Base-by-base conservation (phyloP, 1,140 invertebrate genomes). In the Atta cephalotes region DNA sequence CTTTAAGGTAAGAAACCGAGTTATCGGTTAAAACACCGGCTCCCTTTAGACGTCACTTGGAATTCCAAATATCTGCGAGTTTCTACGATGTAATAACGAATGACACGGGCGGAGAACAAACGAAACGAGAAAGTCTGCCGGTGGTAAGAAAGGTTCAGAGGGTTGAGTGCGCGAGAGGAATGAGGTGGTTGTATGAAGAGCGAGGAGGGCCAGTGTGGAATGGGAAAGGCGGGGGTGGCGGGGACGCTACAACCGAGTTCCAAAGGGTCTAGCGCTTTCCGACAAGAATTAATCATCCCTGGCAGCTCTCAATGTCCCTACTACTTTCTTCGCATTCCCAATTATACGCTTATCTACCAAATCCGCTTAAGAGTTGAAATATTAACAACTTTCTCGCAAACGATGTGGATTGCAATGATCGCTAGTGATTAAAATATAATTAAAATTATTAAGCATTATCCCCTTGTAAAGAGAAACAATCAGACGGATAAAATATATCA, bases 31-130 rank as follows among this genome's bases (percentile, higher is more conserved):
- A 90, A 90, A 68, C 80, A 85, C 85, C 89, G 86, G 88, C 51
- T 76, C 88, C 91, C 87, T 92, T 91, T 91, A 92, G 87, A 88
- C 93, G 93, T 94, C 93, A 94, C 91, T 93, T 89, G 93, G 93
- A 94, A 95, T 95, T 94, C 93, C 93, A 94, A 95, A 94, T 95
- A 95, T 94, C 93, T 92, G 92, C 92, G 91, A 94, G 93, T 93
- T 94, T 91, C 93, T 93, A 93, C 93, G 93, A 94, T 93, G 93
- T 95, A 95, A 95, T 95, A 94, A 95, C 94, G 94, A 95, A 94
- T 93, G 94, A 94, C 93, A 94, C 91, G 89, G 88, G 80, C 87
- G 91, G 92, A 93, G 92, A 93, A 93, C 92, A 93, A 93, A 94
- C 92, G 93, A 94, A 94, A 94, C 93, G 93, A 93, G 93, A 94